Conservation (phyloP, 37 sponge, comb jelly and placozoan species). For the Axinella damicornis region DNA sequence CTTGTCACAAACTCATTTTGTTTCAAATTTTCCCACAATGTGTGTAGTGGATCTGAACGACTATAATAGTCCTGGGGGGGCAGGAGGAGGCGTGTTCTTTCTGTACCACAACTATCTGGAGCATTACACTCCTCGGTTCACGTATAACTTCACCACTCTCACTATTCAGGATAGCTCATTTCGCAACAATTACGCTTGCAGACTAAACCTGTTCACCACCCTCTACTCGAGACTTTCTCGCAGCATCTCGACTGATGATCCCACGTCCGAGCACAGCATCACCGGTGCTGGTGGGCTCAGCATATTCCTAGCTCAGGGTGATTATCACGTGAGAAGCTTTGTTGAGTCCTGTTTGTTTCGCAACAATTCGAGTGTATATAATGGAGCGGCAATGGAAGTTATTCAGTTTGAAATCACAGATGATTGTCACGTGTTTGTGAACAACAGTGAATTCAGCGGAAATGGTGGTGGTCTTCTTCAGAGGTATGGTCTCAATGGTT, state of each 20-base stretch:
- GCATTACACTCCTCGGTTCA: no score
- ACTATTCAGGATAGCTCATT: slow-evolving; percentile 2
- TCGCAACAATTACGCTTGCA: slow-evolving; percentile 26
- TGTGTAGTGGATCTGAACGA: slow-evolving; percentile 7
- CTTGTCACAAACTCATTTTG: neutral
- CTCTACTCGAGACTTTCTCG: neutral
- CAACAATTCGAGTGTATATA: slow-evolving; percentile 28
- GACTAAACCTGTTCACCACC: neutral
- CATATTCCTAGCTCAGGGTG: slow-evolving; percentile 27
- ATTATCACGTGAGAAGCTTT: neutral
- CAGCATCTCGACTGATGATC: neutral
- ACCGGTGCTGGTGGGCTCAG: slow-evolving; percentile 62
- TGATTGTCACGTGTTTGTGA: slow-evolving; percentile 22
- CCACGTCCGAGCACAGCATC: neutral
- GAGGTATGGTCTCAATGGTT: neutral
- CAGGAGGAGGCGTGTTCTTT: slow-evolving; percentile 27
- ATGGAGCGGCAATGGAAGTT: slow-evolving; percentile 34
- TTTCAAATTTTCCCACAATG: neutral
- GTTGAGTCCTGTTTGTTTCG: slow-evolving; percentile 14
- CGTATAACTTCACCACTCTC: neutral
- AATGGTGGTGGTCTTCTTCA: slow-evolving; percentile 6
- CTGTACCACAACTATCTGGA: slow-evolving; percentile 8
- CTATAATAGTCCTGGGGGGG: neutral
- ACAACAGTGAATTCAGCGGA: slow-evolving; percentile 8
- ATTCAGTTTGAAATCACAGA: slow-evolving; percentile 16